Evolutionary conservation across 23 tunicate genomes (phyloP).

Genomic region (Halocynthia roretzi): DNA sequence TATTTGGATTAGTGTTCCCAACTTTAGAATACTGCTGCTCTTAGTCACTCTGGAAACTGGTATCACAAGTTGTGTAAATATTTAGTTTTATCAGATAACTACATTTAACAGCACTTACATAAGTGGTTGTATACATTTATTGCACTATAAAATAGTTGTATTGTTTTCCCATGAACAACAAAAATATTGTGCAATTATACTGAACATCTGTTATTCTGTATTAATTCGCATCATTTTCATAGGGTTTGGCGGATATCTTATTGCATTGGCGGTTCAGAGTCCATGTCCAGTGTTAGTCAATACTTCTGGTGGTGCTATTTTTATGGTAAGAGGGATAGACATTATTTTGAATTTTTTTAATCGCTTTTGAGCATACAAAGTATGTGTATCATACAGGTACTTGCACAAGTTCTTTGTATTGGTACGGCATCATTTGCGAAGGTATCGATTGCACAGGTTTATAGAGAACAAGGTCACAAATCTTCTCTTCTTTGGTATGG

Average conservation of each 20-base stretch:
- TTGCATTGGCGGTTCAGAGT: constrained; percentile 68
- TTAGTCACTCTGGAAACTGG: too few species aligned
- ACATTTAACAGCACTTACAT: too few species aligned
- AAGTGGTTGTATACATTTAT: too few species aligned
- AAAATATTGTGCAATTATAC: too few species aligned
- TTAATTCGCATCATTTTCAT: neutral
- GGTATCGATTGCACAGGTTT: constrained; percentile 77
- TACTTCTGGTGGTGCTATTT: constrained; percentile 42
- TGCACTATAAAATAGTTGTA: too few species aligned
- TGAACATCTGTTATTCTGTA: too few species aligned
- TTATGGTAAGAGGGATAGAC: constrained; percentile 51
- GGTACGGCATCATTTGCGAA: constrained; percentile 68
- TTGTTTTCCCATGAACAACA: too few species aligned
- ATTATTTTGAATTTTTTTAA: neutral
- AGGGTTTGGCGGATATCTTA: constrained; percentile 70
- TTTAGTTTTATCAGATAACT: too few species aligned
- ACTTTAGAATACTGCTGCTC: too few species aligned
- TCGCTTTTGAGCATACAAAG: neutral
- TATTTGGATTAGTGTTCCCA: too few species aligned
- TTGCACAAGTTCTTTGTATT: constrained; percentile 62
- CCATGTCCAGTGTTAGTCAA: constrained; percentile 83
- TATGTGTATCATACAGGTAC: constrained; percentile 28
- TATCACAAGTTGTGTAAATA: too few species aligned
- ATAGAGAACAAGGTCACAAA: constrained; percentile 47
- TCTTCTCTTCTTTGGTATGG: constrained; percentile 90